phyloP scores from a whole-genome alignment of 2,797 vertebrate species.

The Girardinus metallicus region DNA sequence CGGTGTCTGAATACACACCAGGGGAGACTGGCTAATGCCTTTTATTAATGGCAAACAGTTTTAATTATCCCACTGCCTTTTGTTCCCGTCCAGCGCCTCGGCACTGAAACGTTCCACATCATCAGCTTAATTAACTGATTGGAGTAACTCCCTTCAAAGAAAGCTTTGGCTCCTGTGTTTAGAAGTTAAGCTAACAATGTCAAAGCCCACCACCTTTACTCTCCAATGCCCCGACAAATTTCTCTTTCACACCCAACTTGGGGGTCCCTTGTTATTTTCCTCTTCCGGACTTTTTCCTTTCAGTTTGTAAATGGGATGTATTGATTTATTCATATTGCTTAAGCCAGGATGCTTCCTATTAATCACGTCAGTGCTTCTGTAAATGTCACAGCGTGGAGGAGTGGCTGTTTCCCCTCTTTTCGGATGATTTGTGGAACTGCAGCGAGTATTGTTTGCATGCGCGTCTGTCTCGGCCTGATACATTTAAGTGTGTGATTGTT shows the following conservation, averaged over 20 bases:
- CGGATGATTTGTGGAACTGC: slow-evolving; percentile 50
- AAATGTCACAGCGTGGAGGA: slow-evolving; percentile 25
- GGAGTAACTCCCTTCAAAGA: slow-evolving; percentile 56
- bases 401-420: slow-evolving; percentile 39
- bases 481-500: slow-evolving; percentile 41
- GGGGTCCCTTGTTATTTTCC: slow-evolving; percentile 37
- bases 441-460: slow-evolving; percentile 18
- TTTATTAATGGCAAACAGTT: slow-evolving; percentile 68
- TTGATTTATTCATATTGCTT: slow-evolving; percentile 51
- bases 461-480: slow-evolving; percentile 32
- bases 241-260: slow-evolving; percentile 23
- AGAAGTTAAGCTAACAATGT: slow-evolving; percentile 68
- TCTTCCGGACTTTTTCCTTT: slow-evolving; percentile 38
- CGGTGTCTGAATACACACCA: slow-evolving; percentile 51
- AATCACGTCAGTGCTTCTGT: slow-evolving; percentile 28
- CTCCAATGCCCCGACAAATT: slow-evolving; percentile 24
- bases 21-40: slow-evolving; percentile 35
- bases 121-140: slow-evolving; percentile 70
- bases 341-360: slow-evolving; percentile 36
- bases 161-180: slow-evolving; percentile 38
- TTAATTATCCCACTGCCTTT: slow-evolving; percentile 72
- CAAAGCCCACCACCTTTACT: slow-evolving; percentile 55
- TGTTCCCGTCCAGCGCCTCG: slow-evolving; percentile 59
- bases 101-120: slow-evolving; percentile 61
- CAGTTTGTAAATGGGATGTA: slow-evolving; percentile 36